phyloP scores from a whole-genome alignment of 2,797 vertebrate genomes.

The Syngnathus acus region DNA sequence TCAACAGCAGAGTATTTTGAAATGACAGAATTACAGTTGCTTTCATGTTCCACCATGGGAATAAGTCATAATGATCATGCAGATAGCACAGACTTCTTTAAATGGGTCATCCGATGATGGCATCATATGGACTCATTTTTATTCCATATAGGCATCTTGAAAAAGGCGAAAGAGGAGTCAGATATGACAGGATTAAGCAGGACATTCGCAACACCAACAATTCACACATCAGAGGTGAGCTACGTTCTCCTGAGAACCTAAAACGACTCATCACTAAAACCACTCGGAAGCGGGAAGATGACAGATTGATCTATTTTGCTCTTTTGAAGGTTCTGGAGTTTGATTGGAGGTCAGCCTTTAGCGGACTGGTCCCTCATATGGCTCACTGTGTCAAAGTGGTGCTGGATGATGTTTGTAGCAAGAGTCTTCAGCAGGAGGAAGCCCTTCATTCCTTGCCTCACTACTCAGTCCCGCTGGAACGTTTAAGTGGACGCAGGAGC shows the following conservation, averaged over 20 bases:
- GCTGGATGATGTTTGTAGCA: slow-evolving; percentile 76
- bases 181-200: slow-evolving; percentile 37
- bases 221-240: slow-evolving; percentile 58
- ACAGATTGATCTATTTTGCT: slow-evolving; percentile 20
- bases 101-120: background rate
- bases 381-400: slow-evolving; percentile 78
- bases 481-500: slow-evolving; percentile 29
- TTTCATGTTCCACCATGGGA: slow-evolving; percentile 27
- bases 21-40: slow-evolving; percentile 12
- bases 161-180: slow-evolving; percentile 52
- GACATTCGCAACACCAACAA: slow-evolving; percentile 36
- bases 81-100: background rate
- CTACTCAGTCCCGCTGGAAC: slow-evolving; percentile 56
- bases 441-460: slow-evolving; percentile 60
- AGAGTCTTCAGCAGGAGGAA: slow-evolving; percentile 79
- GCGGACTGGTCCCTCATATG: slow-evolving; percentile 76
- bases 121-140: background rate
- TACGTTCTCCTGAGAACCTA: background rate
- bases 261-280: background rate
- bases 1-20: slow-evolving; percentile 5
- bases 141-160: slow-evolving; percentile 51
- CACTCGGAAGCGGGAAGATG: background rate
- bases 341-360: slow-evolving; percentile 85
- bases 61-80: slow-evolving; percentile 7
- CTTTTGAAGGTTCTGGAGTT: slow-evolving; percentile 77